Conservation (phyloP, 2,888 invertebrate genomes). For the Scelioninae gen. 1 region DNA sequence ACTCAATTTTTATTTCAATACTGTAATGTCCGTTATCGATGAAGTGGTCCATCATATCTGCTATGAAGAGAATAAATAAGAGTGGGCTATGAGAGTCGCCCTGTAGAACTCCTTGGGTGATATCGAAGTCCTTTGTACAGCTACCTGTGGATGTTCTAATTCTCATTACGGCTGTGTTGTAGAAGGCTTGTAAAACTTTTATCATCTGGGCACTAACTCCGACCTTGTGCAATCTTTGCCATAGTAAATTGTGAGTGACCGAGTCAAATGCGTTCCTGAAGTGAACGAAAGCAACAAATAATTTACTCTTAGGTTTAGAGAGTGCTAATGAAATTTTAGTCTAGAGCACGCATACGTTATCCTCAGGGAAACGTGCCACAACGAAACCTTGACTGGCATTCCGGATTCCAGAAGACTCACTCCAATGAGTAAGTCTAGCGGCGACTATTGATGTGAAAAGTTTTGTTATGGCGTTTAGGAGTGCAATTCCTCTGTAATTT, state of each 20-base stretch:
- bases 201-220: slow-evolving; percentile 20
- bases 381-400: background rate
- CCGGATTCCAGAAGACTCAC: background rate
- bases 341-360: slow-evolving; percentile 16
- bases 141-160: background rate
- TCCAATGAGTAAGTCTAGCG: background rate
- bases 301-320: background rate
- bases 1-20: no score
- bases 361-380: background rate
- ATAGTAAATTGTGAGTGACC: slow-evolving; percentile 14
- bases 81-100: background rate
- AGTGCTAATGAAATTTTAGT: slow-evolving; percentile 4
- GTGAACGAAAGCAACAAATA: slow-evolving; percentile 44
- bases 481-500: no score
- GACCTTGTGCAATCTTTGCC: slow-evolving; percentile 16
- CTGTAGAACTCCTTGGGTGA: background rate
- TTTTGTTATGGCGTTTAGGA: no score
- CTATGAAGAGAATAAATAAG: background rate
- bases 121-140: background rate
- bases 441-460: background rate
- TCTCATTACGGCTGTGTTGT: background rate
- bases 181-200: background rate
- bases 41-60: background rate
- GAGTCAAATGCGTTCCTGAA: slow-evolving; percentile 39
- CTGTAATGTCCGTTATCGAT: no score